Conservation (phyloP, 2,797 vertebrate species). For the Cichlasoma orientale region DNA sequence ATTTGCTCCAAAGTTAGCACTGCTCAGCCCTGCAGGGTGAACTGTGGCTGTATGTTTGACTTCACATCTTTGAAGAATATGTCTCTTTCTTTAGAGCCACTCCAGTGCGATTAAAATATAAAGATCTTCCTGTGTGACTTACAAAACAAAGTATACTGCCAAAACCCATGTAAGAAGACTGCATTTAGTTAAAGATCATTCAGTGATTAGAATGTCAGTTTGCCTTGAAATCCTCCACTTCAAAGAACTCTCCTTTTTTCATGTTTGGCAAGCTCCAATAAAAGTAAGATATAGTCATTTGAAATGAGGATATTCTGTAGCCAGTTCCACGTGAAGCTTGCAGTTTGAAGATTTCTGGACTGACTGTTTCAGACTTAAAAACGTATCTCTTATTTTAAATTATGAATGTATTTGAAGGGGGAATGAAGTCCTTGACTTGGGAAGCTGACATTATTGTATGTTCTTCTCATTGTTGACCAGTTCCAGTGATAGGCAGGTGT, state of each 20-base stretch:
- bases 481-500: no score
- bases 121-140: not conserved
- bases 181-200: not conserved
- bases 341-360: not conserved
- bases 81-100: slow-evolving; percentile 4
- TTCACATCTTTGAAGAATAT: slow-evolving; percentile 19
- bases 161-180: not conserved
- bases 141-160: not conserved
- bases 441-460: not conserved
- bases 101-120: not conserved
- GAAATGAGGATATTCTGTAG: not conserved
- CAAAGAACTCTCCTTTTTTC: not conserved
- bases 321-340: not conserved
- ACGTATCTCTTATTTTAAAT: no score
- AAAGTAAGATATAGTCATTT: not conserved
- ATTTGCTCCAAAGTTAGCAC: slow-evolving; percentile 44
- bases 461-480: not conserved
- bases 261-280: not conserved
- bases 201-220: slow-evolving; percentile 3
- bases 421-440: no score
- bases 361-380: no score
- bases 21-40: slow-evolving; percentile 14
- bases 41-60: slow-evolving; percentile 3
- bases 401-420: no score
- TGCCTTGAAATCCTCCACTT: not conserved